phyloP scores from a whole-genome alignment of 2,113 vertebrate species.

The Dipodomys stephensi region DNA sequence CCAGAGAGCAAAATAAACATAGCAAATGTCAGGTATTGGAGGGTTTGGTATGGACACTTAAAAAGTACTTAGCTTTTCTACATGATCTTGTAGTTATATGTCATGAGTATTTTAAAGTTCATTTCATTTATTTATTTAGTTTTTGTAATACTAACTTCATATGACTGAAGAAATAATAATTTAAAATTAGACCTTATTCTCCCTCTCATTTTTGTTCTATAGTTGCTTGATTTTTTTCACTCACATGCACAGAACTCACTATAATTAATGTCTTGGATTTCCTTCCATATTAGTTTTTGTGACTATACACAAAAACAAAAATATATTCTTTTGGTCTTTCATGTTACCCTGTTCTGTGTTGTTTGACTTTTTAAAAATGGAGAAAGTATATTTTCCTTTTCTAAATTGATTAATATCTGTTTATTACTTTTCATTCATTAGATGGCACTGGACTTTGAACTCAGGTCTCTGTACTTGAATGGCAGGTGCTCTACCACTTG shows the following conservation, averaged over 20 bases:
- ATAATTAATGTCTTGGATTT: background rate
- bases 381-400: too few relatives aligned
- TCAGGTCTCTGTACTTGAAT: too few relatives aligned
- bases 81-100: background rate
- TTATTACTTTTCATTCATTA: too few relatives aligned
- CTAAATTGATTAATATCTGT: too few relatives aligned
- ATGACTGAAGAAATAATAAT: constrained; percentile 28
- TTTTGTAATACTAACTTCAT: background rate
- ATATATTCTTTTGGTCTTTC: background rate
- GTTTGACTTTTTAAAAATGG: constrained; percentile 24
- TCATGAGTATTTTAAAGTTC: background rate
- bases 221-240: background rate
- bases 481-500: too few relatives aligned
- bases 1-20: background rate
- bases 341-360: background rate
- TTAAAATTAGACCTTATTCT: background rate
- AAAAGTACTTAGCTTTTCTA: background rate
- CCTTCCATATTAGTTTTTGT: constrained; percentile 21
- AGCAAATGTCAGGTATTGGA: background rate
- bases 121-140: background rate
- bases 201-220: background rate
- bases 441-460: too few relatives aligned
- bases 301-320: constrained; percentile 8
- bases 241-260: background rate
- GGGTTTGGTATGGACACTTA: constrained; percentile 1